These are phyloP conservation scores for Pipra filicauda DNA, from an alignment of 2,113 vertebrate genomes.

Conservation along the genomic window DNA sequence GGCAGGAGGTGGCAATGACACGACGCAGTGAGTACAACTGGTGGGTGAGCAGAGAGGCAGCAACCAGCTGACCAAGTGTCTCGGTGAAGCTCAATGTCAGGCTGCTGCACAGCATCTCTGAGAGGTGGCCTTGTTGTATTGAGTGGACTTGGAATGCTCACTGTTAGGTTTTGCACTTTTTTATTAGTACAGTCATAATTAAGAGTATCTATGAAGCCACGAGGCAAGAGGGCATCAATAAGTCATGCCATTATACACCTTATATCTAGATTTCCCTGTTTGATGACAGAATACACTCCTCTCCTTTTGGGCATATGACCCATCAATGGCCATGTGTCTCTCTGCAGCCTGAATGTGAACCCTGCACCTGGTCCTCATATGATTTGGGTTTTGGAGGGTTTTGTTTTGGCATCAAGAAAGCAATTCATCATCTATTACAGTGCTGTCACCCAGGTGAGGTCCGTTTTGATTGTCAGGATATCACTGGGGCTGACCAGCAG, in stretches of 20 bases:
- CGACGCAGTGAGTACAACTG: not conserved
- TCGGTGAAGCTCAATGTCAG: not conserved
- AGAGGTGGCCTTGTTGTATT: not conserved
- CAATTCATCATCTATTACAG: not conserved
- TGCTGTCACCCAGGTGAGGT: not conserved
- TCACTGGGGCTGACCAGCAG: not conserved
- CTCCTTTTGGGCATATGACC: not conserved
- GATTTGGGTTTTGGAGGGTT: not conserved
- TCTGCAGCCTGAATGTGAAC: not conserved
- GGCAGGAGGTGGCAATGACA: not conserved
- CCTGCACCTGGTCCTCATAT: not conserved
- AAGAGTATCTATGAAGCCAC: not conserved
- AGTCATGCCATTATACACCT: fast-evolving
- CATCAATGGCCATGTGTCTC: fast-evolving
- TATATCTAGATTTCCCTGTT: fast-evolving
- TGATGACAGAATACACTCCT: not conserved
- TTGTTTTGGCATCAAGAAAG: not conserved
- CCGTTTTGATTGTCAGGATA: not conserved
- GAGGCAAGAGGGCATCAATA: not conserved
- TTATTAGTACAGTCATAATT: not conserved
- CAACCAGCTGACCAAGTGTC: not conserved
- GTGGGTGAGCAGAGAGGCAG: not conserved
- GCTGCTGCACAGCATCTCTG: not conserved
- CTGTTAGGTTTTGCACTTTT: not conserved
- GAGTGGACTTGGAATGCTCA: not conserved